Evolutionary conservation across 2,113 vertebrate species (phyloP).

Genomic region (Antechinus stuartii): DNA sequence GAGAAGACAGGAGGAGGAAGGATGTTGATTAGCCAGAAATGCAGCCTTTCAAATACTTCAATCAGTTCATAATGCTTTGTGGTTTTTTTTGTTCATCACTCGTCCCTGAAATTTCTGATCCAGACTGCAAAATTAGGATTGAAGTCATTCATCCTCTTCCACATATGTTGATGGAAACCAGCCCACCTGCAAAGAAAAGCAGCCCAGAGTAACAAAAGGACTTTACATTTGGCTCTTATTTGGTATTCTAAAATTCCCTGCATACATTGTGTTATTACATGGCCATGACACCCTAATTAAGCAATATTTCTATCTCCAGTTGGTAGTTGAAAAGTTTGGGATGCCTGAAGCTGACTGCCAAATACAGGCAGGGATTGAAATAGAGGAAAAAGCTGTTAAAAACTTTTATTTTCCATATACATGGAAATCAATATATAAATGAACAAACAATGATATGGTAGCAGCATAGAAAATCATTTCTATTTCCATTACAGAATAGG

Average conservation of each 20-base stretch:
- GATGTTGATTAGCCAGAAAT: constrained; percentile 75
- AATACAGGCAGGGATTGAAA: constrained; percentile 3
- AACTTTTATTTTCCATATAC: background rate
- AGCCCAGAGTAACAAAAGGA: constrained; percentile 27
- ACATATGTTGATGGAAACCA: constrained; percentile 99
- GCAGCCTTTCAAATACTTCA: constrained; percentile 75
- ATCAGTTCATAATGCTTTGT: constrained; percentile 68
- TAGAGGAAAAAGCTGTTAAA: background rate
- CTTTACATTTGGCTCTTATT: background rate
- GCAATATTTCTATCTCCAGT: background rate
- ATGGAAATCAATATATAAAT: constrained; percentile 38
- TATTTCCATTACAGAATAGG: background rate
- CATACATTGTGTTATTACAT: background rate
- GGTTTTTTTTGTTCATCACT: constrained; percentile 61
- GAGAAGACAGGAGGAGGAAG: constrained; percentile 46
- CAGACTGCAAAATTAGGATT: constrained; percentile 47
- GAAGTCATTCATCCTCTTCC: constrained; percentile 94
- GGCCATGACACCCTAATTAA: background rate
- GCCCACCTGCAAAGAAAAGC: constrained; percentile 88
- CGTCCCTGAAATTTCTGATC: constrained; percentile 78
- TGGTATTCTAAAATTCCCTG: background rate
- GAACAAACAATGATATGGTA: background rate
- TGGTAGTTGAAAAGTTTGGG: background rate
- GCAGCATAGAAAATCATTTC: background rate
- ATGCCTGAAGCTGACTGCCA: background rate